These are phyloP conservation scores for Artemisiospiza belli DNA, from an alignment of 2,113 vertebrate genomes.

Conservation along the genomic window DNA sequence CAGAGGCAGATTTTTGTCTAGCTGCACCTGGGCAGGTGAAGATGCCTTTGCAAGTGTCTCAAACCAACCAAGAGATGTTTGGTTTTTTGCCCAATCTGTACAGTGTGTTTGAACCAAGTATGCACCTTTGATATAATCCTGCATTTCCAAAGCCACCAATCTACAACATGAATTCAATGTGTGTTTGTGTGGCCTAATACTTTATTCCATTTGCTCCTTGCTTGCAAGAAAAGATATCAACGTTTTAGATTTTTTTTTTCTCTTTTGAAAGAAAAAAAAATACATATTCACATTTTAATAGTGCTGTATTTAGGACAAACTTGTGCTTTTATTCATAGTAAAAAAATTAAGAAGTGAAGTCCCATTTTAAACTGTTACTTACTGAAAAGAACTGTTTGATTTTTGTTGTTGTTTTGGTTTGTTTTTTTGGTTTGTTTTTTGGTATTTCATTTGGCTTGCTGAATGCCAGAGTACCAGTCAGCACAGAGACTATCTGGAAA, in stretches of 20 bases:
- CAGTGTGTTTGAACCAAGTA: slow-evolving; percentile 65
- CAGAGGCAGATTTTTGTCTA: slow-evolving; percentile 51
- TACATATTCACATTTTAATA: slow-evolving; percentile 73
- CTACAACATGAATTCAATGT: slow-evolving; percentile 52
- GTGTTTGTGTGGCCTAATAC: slow-evolving; percentile 69
- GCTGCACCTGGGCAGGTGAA: slow-evolving; percentile 1
- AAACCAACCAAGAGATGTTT: slow-evolving; percentile 14
- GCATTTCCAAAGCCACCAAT: slow-evolving; percentile 73
- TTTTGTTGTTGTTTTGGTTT: neutral
- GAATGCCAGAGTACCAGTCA: slow-evolving; percentile 13
- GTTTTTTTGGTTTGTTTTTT: neutral
- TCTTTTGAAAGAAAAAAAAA: neutral
- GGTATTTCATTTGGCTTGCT: slow-evolving; percentile 1
- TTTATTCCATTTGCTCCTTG: slow-evolving; percentile 66
- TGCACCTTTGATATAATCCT: slow-evolving; percentile 69
- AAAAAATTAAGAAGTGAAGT: slow-evolving; percentile 53
- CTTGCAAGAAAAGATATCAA: slow-evolving; percentile 74
- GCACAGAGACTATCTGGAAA: slow-evolving; percentile 22
- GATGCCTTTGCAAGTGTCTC: slow-evolving; percentile 62
- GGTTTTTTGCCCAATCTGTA: slow-evolving; percentile 46
- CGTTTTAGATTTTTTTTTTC: slow-evolving; percentile 30
- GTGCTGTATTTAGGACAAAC: slow-evolving; percentile 68
- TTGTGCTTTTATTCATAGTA: slow-evolving; percentile 72
- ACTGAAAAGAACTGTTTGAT: slow-evolving; percentile 33
- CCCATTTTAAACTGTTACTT: slow-evolving; percentile 55